Evolutionary conservation across 1,140 invertebrate genomes (phyloP).

Genomic region (Harpegnathos saltator): DNA sequence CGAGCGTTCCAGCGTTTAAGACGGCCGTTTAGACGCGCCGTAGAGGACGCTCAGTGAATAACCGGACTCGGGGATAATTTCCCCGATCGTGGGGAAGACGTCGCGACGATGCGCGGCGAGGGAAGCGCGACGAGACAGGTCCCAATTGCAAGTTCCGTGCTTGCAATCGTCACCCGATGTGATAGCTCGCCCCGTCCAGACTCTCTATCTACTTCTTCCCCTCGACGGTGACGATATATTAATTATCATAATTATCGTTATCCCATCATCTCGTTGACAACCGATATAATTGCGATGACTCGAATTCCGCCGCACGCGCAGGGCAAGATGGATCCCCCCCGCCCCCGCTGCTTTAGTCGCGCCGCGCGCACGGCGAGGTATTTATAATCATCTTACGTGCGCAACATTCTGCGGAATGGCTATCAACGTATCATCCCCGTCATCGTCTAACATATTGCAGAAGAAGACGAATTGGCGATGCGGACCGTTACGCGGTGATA

Average conservation of each 20-base stretch:
- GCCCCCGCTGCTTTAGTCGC: too few species aligned
- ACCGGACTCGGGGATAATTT: constrained; percentile 41
- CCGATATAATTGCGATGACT: constrained; percentile 45
- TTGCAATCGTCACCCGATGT: constrained; percentile 1
- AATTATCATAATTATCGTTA: constrained; percentile 51
- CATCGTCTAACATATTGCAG: constrained; percentile 56
- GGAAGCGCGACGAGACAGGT: neutral
- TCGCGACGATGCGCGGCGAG: neutral
- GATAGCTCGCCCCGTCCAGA: neutral
- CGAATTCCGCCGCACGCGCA: constrained; percentile 26
- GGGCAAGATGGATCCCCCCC: constrained; percentile 41
- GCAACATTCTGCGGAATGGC: constrained; percentile 37
- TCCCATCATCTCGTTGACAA: constrained; percentile 50
- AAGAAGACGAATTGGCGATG: constrained; percentile 57
- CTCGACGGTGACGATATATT: constrained; percentile 18
- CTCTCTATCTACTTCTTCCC: neutral
- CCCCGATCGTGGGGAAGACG: neutral
- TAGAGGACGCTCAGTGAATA: neutral
- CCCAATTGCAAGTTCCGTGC: neutral
- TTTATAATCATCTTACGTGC: constrained; percentile 52
- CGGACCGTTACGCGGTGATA: constrained; percentile 49
- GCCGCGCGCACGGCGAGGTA: constrained; percentile 15
- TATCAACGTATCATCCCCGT: constrained; percentile 56
- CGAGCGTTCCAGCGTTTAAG: neutral
- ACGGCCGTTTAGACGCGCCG: neutral